Evolutionary conservation across 2,113 vertebrate species (phyloP).

Genomic region (Sapayoa aenigma): DNA sequence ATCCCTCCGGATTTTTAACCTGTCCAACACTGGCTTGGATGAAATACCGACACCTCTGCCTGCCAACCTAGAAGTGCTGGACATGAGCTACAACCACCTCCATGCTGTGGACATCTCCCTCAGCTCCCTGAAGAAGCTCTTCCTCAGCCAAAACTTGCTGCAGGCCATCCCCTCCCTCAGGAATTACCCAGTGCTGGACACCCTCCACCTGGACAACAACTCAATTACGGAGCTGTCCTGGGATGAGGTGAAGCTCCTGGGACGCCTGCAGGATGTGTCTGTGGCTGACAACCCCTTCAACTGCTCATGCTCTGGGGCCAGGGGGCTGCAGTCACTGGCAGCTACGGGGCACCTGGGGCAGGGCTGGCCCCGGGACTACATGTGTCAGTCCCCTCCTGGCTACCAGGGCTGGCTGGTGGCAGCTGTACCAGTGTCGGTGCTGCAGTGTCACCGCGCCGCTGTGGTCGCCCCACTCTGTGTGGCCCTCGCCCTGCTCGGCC

Average conservation of each 20-base stretch:
- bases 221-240: neutral
- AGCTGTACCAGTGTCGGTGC: neutral
- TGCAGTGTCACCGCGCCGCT: neutral
- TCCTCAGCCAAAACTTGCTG: constrained; percentile 65
- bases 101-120: neutral
- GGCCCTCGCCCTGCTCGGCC: neutral
- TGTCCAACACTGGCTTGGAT: constrained; percentile 57
- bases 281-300: constrained; percentile 28
- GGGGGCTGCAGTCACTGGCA: neutral
- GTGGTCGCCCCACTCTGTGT: neutral
- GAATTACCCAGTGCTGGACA: constrained; percentile 40
- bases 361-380: constrained; percentile 57
- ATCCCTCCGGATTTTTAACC: constrained; percentile 44
- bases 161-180: neutral
- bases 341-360: neutral
- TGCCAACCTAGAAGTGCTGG: constrained; percentile 43
- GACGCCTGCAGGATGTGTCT: neutral
- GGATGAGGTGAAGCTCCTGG: neutral
- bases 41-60: constrained; percentile 55
- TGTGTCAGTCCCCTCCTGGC: neutral
- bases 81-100: constrained; percentile 70
- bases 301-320: neutral
- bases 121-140: constrained; percentile 35
- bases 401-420: neutral
- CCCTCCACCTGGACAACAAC: constrained; percentile 66